Percentiles rank a stretch among this genome's conserved stretches.
Conservation (phyloP, 2,888 invertebrate genomes). For the Philonicus albiceps region DNA sequence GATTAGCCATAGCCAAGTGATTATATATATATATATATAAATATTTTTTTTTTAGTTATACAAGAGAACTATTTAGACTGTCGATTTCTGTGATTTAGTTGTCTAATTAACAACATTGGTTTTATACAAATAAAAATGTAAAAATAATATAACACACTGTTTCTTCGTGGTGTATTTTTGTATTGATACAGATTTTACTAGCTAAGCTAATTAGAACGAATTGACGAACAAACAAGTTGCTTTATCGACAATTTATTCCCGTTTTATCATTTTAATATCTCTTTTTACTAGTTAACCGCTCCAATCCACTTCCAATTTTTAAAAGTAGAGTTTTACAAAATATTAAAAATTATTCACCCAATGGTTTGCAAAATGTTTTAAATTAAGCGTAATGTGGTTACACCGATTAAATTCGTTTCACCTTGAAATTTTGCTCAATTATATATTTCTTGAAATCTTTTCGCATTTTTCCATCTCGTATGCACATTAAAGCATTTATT, state of each 20-base stretch:
- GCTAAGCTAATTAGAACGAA: not conserved
- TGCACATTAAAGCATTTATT: not conserved
- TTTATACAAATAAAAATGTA: slow-evolving; percentile 33
- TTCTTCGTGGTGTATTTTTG: not conserved
- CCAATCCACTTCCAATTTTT: not conserved
- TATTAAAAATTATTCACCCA: not conserved
- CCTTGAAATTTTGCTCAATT: not conserved
- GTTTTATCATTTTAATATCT: not conserved
- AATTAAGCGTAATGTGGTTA: not conserved
- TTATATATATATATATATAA: not conserved
- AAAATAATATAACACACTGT: slow-evolving; percentile 20
- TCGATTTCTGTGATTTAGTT: slow-evolving; percentile 41
- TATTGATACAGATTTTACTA: not conserved
- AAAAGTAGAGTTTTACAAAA: not conserved
- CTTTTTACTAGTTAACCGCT: not conserved
- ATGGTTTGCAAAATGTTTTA: not conserved
- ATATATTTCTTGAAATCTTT: not conserved
- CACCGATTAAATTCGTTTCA: not conserved
- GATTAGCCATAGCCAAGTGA: slow-evolving; percentile 33
- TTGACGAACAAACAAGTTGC: not conserved
- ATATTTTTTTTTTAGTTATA: slow-evolving; percentile 22
- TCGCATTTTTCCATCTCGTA: not conserved
- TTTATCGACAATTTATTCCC: not conserved
- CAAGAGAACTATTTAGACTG: slow-evolving; percentile 37
- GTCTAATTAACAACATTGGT: slow-evolving; percentile 38